Base-by-base conservation (phyloP, 2,113 vertebrate genomes). In the Oryzias celebensis region DNA sequence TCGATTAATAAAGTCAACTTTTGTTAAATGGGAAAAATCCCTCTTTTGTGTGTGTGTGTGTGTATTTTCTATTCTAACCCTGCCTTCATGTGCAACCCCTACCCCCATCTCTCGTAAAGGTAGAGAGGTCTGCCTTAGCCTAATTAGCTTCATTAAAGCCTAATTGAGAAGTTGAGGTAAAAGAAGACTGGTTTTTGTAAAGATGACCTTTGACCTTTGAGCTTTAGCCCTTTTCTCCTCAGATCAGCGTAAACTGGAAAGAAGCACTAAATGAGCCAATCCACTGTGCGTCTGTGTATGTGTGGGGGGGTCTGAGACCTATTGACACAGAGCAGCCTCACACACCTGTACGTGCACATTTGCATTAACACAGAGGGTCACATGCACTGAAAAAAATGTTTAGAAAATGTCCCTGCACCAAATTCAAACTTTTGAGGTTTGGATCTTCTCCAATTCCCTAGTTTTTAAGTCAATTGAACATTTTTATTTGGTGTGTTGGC, bases 71-170 rank as follows among this genome's bases (percentile, higher is more conserved):
- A 20, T 20, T 20, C 20, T 20, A 20, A 20, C 42, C 47, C 28
- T 55, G 22, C 51, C 28, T 8, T 4, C 53, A 14, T 31, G 14
- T 3, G 2, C 43, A 7, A 1, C 52, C 61, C 45, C 71, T 57
- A 57, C 50, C 42, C 17, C 65, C 49, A 16, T 41, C 52, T 57
- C 71, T 62, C 52, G 77, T 75, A 75, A 86, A 64, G 58, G 47
- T 49, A 24, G 52, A 56, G 73, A 59, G 50, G 28, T 81, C 73
- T 62, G 79, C 68, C 48, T 75, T 50, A 54, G 65, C 57, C 84
- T 88, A 89, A 91, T 92, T 89, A 85, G 78, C 80, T 87, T 90
- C 85, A 92, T 90, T 90, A 87, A 90, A 89, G 73, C 51, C 78
- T 78, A 88, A 90, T 89, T 89, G 87, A 72, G 72, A 80, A 51